Evolutionary conservation across 1,140 invertebrate genomes (phyloP).

Genomic region (Meloidogyne chitwoodi): DNA sequence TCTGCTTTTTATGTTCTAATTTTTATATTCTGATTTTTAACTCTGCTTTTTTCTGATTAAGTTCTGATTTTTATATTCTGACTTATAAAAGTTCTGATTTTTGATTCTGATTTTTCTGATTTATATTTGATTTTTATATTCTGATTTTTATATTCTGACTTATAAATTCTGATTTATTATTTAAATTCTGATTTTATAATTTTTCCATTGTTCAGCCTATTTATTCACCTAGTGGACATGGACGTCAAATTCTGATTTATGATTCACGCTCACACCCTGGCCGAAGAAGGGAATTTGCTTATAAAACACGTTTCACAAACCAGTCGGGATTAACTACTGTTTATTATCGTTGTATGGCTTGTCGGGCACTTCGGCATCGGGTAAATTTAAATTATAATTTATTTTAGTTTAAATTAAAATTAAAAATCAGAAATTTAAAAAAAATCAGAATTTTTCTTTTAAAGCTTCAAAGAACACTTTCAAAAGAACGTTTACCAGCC

Average conservation of each 20-base stretch:
- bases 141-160: too few relatives aligned
- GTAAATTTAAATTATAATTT: neutral
- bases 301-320: slow-evolving; percentile 49
- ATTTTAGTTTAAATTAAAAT: too few relatives aligned
- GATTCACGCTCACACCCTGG: slow-evolving; percentile 47
- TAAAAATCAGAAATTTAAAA: neutral
- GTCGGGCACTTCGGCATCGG: slow-evolving; percentile 42
- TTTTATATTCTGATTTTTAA: neutral
- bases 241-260: slow-evolving; percentile 53
- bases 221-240: slow-evolving; percentile 47
- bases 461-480: slow-evolving; percentile 39
- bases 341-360: slow-evolving; percentile 51
- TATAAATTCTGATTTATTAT: slow-evolving; percentile 14
- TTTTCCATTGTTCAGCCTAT: slow-evolving; percentile 18
- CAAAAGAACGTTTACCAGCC: slow-evolving; percentile 43
- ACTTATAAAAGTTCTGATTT: neutral
- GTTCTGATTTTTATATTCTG: neutral
- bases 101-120: neutral
- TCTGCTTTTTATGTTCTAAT: neutral
- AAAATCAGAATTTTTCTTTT: neutral
- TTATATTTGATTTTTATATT: neutral
- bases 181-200: slow-evolving; percentile 18
- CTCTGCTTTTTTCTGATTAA: neutral
- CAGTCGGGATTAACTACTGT: slow-evolving; percentile 46
- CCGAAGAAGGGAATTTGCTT: slow-evolving; percentile 48